phyloP scores from a whole-genome alignment of 2,888 invertebrate species.

The Selenia dentaria region DNA sequence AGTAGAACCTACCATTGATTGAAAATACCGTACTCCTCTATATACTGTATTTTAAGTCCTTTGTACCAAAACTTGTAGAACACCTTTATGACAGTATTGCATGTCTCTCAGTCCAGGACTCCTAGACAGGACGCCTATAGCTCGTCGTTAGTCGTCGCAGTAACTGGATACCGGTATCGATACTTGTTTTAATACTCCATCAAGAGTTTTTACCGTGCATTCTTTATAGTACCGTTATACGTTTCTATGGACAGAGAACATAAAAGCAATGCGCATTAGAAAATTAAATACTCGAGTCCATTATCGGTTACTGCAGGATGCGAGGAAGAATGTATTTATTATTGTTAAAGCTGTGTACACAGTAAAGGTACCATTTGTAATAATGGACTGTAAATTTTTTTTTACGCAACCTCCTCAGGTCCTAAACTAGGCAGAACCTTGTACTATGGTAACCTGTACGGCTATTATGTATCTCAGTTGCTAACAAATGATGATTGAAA shows the following conservation, averaged over 20 bases:
- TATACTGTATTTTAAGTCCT: no score
- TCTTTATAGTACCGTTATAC: slow-evolving; percentile 18
- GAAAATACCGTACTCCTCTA: no score
- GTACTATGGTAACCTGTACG: no score
- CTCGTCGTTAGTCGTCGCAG: slow-evolving; percentile 59
- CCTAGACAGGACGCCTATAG: slow-evolving; percentile 39
- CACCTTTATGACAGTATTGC: neutral
- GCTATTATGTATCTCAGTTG: no score
- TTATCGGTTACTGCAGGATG: neutral
- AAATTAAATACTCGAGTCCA: neutral
- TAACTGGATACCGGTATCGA: slow-evolving; percentile 51
- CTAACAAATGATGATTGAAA: no score
- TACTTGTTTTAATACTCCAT: slow-evolving; percentile 21
- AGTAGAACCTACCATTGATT: no score
- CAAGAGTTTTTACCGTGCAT: slow-evolving; percentile 25
- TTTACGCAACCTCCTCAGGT: no score
- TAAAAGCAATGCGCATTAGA: slow-evolving; percentile 12
- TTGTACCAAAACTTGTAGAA: no score
- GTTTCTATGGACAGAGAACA: slow-evolving; percentile 8
- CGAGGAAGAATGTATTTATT: neutral
- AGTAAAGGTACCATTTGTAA: no score
- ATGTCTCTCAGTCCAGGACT: slow-evolving; percentile 19
- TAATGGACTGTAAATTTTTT: no score
- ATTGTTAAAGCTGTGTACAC: no score
- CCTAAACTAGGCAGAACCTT: no score